Evolutionary conservation across 2,797 vertebrate species (phyloP), one percentile per base, ranked within the genome.

Genomic region (Okamejei kenojei): DNA sequence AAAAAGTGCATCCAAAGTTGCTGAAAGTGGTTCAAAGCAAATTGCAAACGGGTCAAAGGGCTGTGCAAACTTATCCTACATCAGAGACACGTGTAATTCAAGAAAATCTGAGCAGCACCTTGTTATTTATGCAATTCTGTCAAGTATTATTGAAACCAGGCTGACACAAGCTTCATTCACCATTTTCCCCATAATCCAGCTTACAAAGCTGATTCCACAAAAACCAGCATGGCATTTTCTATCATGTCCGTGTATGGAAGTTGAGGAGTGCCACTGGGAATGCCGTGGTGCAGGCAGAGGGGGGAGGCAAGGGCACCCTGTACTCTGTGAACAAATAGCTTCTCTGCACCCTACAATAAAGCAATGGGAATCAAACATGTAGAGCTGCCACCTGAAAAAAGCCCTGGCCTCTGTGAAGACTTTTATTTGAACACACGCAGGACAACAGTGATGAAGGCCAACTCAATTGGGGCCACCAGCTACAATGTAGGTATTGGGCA

Each of bases 301-400:
- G 65, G 35, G 54, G 91, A 92, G 71, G 26, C 81, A 93, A 80
- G 80, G 88, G 76, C 86, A 90, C 76, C 81, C 76, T 81, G 29
- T 76, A 81, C 93, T 90, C 58, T 23, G 92, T 80, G 91, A 93
- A 93, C n/a, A 61, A 65, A 77, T 76, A 80, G 93, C 84, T 90
- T 81, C 58, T 63, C 63, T 77, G 68, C 86, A 91, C 58, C 73
- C 63, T 74, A 91, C 61, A 91, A 26, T 88, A 93, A 71, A 91
- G 71, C 93, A 79, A 80, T 80, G 92, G 7, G 74, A 93, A 76
- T 61, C 63, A 76, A 92, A 79, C 13, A 15, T 88, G 58, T 23
- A 9, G 68, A 88, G 68, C 17, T 88, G 7, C 71, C 71, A 92
- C 76, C 76, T 81, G 19, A 74, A 80, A 35, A 35, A 78, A 82